Evolutionary conservation across 2,113 vertebrate genomes (phyloP), one percentile per base, ranked within the genome.

Genomic region (Fukomys damarensis): DNA sequence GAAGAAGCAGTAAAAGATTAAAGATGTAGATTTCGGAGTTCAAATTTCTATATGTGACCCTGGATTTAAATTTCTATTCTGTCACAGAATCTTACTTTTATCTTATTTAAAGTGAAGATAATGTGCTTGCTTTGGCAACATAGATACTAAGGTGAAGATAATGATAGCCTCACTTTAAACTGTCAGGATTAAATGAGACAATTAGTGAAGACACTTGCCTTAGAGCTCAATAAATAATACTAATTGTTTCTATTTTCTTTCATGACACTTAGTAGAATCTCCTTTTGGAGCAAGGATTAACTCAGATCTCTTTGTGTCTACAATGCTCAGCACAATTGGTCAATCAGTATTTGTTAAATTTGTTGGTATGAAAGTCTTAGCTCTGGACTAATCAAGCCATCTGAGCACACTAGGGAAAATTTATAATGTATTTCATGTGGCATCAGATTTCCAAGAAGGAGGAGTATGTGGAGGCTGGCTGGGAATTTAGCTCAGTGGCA

Each of bases 121-220:
- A 58, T 77, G 20, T n/a, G n/a, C n/a, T n/a, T n/a, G n/a, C n/a
- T n/a, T n/a, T n/a, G n/a, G n/a, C n/a, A n/a, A n/a, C n/a, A n/a
- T n/a, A n/a, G n/a, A n/a, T n/a, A n/a, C n/a, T 91, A 93, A 58
- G 70, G 70, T 79, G 19, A 82, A 77, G 63, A 66, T 72, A 94
- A 58, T 77, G 20, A 30, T 46, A 94, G 52, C 11, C 10, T 41
- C 79, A 4, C 13, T 54, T 58, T 58, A 58, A 58, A 58, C n/a
- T 79, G 66, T 83, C 24, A 86, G 19, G 66, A 82, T 61, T 94
- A 79, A 77, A 56, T 76, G 28, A 91, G 52, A 59, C 59, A 89
- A 61, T 26, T 86, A 68, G 35, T n/a, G 54, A 80, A 79, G 63
- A 76, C 7, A 95, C 7, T 59, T 82, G 46, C 52, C 52, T 93